Base-by-base conservation (phyloP, 2,113 vertebrate species). In the Peromyscus californicus region DNA sequence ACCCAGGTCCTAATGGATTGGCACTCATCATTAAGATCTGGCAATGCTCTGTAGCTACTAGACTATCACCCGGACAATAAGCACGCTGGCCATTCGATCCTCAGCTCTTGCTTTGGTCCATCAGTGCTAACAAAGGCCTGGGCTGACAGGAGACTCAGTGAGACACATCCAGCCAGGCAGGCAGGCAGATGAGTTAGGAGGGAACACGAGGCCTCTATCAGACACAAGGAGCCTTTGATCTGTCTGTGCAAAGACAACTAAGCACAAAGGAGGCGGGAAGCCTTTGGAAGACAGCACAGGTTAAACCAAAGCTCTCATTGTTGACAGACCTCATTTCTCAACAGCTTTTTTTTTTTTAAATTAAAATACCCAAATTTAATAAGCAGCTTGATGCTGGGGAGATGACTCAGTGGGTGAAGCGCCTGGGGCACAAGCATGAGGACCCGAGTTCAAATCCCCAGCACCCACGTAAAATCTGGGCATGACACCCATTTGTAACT, bases 21-120 rank as follows among this genome's bases (percentile, higher is more conserved):
- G 51, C 42, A 54, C 57, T 45, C 36, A 69, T 93, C 33, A 51
- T 31, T 61, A 95, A 89, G 74, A 83, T 61, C 3, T 36, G 67
- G 80, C 22, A 79, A 92, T 92, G 39, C 21, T 79, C 78, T 95
- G 29, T 24, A 95, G 84, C 2, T 22, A 96, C 29, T 72, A 93
- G 87, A 29, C 39, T 13, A n/a, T 61, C 54, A 36, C 51, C 7
- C 67, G 31, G 39, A 91, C 1, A 8, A 51, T 70, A 67, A 93
- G 83, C 24, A 78, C 1, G 45, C 7, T 3, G 17, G 33, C 5
- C 7, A 72, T 21, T 87, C 48, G 39, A 36, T 51, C 75, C 72
- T 51, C 36, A 9, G 3, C 78, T 17, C 48, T 48, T 15, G 59
- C 65, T 5, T 54, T 29, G 26, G 24, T 57, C 5, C 33, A 48